Conservation (phyloP, 30 jellyfish, hydroid and myxozoan genomes). For the Cassiopea andromeda region DNA sequence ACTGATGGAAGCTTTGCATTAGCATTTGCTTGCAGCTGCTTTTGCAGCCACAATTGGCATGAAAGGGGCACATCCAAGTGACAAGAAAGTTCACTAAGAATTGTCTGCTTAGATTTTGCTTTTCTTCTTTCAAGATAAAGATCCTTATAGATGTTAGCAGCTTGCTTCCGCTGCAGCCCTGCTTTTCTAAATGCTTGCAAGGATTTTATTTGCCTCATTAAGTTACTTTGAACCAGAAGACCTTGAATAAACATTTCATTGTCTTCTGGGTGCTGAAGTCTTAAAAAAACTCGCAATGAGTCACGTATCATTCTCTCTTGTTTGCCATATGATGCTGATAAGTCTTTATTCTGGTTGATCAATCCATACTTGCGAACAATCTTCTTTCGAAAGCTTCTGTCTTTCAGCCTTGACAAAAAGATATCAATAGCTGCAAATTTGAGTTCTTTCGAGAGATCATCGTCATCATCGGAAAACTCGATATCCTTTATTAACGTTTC, state of each 20-base stretch:
- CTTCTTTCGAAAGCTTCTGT: constrained; percentile 64
- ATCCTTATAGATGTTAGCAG: constrained; percentile 41
- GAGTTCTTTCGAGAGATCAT: constrained; percentile 73
- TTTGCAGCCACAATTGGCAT: constrained; percentile 65
- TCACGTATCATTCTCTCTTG: constrained; percentile 79
- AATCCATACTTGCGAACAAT: constrained; percentile 44
- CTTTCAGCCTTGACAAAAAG: constrained; percentile 70
- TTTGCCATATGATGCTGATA: constrained; percentile 17
- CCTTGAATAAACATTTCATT: constrained; percentile 82
- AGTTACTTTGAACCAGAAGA: constrained; percentile 54
- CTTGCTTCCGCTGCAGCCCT: constrained; percentile 65
- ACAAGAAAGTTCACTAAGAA: constrained; percentile 42
- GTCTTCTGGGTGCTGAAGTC: constrained; percentile 72
- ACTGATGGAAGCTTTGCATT: constrained; percentile 15
- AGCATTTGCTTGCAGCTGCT: constrained; percentile 53
- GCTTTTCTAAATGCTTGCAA: constrained; percentile 77
- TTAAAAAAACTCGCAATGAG: constrained; percentile 60
- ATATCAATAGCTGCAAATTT: constrained; percentile 83
- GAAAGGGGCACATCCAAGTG: constrained; percentile 56
- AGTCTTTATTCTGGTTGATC: constrained; percentile 25
- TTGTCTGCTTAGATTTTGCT: constrained; percentile 40
- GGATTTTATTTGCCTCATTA: constrained; percentile 56
- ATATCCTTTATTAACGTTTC: constrained; percentile 89
- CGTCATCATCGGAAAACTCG: constrained; percentile 75
- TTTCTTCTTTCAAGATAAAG: constrained; percentile 39